These are phyloP conservation scores for Pelvicachromis taeniatus DNA, from an alignment of 2,113 vertebrate species.

Conservation along the genomic window DNA sequence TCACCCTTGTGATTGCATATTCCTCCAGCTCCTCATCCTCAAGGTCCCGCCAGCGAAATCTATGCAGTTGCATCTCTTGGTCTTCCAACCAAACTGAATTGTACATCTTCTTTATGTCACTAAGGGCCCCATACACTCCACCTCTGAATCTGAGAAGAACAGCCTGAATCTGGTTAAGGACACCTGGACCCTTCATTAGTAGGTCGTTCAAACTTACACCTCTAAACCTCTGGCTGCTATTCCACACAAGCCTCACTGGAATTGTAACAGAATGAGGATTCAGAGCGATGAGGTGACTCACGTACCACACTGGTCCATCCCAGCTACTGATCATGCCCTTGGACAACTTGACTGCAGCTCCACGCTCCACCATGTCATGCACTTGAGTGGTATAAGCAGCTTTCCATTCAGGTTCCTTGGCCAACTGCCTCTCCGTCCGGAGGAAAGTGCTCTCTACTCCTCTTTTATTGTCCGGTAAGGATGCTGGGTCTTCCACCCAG, in stretches of 20 bases:
- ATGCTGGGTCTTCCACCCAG: too few species aligned
- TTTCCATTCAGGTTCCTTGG: too few species aligned
- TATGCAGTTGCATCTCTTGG: neutral
- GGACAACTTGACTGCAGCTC: too few species aligned
- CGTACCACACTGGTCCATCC: too few species aligned
- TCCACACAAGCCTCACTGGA: neutral
- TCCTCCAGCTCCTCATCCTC: neutral
- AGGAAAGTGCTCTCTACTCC: too few species aligned
- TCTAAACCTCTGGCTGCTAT: neutral
- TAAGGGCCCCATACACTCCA: neutral
- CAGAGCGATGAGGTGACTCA: too few species aligned
- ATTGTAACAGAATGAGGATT: neutral
- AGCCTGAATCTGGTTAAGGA: slow-evolving; percentile 8
- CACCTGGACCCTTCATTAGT: neutral
- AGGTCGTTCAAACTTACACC: slow-evolving; percentile 16
- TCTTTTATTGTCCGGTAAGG: too few species aligned
- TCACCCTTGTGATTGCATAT: neutral
- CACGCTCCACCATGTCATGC: too few species aligned
- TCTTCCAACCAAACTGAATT: slow-evolving; percentile 28
- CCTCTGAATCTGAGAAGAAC: slow-evolving; percentile 7
- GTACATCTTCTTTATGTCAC: slow-evolving; percentile 19
- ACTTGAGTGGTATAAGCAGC: accelerated
- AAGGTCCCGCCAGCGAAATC: slow-evolving; percentile 4
- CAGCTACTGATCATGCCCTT: too few species aligned
- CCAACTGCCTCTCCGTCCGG: too few species aligned